Evolutionary conservation across 2,797 vertebrate genomes (phyloP).

Genomic region (Acanthornis magna): DNA sequence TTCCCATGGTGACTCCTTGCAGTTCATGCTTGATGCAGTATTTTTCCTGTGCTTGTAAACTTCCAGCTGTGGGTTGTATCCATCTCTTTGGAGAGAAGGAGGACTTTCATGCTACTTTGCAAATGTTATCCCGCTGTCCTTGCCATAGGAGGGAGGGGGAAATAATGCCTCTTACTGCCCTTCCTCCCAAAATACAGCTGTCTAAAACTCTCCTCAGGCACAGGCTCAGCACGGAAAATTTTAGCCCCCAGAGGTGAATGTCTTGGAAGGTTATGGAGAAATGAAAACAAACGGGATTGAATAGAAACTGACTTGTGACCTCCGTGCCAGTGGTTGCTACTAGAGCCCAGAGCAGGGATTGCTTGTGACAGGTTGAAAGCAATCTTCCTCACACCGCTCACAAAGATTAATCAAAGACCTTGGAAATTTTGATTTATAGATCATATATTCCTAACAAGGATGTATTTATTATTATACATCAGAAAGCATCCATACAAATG

Average conservation of each 20-base stretch:
- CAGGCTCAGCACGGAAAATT: background rate
- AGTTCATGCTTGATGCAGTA: background rate
- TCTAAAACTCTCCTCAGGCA: background rate
- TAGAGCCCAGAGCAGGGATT: background rate
- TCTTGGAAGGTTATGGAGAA: background rate
- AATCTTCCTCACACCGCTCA: background rate
- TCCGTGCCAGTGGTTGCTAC: background rate
- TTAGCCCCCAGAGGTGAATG: background rate
- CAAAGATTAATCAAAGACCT: constrained; percentile 8
- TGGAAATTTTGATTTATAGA: constrained; percentile 14
- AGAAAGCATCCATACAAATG: constrained; percentile 2
- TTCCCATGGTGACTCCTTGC: background rate
- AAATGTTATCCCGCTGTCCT: background rate
- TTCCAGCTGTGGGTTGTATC: background rate
- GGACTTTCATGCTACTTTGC: background rate
- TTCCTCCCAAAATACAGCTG: background rate
- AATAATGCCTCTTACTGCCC: background rate
- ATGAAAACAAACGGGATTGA: background rate
- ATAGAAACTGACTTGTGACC: constrained; percentile 5
- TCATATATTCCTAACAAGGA: background rate
- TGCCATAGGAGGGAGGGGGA: background rate
- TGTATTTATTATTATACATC: constrained; percentile 9
- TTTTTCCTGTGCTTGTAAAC: background rate
- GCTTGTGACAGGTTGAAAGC: background rate
- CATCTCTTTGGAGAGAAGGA: background rate